These are phyloP conservation scores for Cheilosia pagana DNA, from an alignment of 2,888 invertebrate genomes.

Conservation along the genomic window DNA sequence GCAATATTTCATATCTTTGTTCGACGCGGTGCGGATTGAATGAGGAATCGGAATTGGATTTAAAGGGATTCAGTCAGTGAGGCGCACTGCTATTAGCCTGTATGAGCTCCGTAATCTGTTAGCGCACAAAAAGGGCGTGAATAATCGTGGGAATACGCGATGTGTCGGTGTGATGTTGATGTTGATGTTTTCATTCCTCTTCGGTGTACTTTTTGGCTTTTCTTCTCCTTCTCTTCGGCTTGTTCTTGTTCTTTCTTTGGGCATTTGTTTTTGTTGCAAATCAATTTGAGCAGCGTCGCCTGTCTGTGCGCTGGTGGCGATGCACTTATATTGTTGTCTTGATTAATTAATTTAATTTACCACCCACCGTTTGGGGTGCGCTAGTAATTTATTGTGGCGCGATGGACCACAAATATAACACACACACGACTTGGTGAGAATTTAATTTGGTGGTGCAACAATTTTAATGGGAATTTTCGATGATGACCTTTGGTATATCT, in stretches of 20 bases:
- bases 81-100: conserved; percentile 43
- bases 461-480: conserved; percentile 21
- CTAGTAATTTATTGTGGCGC: conserved; percentile 44
- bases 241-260: not conserved
- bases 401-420: not conserved
- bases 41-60: conserved; percentile 66
- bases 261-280: conserved; percentile 58
- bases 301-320: conserved; percentile 36
- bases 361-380: conserved; percentile 63
- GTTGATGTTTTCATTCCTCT: conserved; percentile 62
- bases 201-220: conserved; percentile 46
- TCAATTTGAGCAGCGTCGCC: conserved; percentile 51
- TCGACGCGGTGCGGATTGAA: conserved; percentile 35
- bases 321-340: conserved; percentile 52
- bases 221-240: conserved; percentile 19
- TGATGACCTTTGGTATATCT: conserved; percentile 10
- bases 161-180: conserved; percentile 41
- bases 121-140: conserved; percentile 72
- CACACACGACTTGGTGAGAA: conserved; percentile 24
- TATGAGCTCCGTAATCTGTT: conserved; percentile 69
- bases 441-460: conserved; percentile 24
- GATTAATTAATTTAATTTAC: conserved; percentile 70
- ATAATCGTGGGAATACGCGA: conserved; percentile 74
- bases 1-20: conserved; percentile 71
- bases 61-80: conserved; percentile 50